phyloP scores from a whole-genome alignment of 1,140 invertebrate species.

The Cephus cinctus region DNA sequence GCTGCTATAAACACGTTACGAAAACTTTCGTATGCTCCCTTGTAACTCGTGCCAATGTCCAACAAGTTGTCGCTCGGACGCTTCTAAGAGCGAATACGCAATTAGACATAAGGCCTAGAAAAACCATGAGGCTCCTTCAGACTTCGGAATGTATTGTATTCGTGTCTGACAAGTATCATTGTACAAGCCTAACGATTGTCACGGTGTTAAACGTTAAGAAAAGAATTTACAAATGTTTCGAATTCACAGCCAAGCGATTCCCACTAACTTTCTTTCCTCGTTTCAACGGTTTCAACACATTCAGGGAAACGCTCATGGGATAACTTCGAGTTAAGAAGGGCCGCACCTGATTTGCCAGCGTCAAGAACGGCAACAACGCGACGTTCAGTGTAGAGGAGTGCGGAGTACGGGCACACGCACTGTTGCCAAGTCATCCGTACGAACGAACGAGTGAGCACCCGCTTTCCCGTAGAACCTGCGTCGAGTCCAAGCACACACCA shows the following conservation, averaged over 20 bases:
- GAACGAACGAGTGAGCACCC: background rate
- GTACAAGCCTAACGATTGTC: too few species aligned
- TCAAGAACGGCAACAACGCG: slow-evolving; percentile 7
- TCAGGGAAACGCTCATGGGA: background rate
- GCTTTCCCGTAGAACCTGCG: slow-evolving; percentile 5
- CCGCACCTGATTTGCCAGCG: slow-evolving; percentile 19
- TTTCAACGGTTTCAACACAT: too few species aligned
- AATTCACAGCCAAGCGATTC: too few species aligned
- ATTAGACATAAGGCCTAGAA: slow-evolving; percentile 15
- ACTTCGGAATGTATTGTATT: too few species aligned
- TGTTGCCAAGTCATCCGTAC: slow-evolving; percentile 16
- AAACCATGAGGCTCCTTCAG: too few species aligned
- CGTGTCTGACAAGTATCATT: too few species aligned
- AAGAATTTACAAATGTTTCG: too few species aligned
- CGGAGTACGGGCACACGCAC: slow-evolving; percentile 11
- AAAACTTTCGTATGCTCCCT: slow-evolving; percentile 11
- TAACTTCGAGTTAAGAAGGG: slow-evolving; percentile 12
- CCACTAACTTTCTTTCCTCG: too few species aligned
- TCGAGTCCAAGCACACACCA: slow-evolving; percentile 3
- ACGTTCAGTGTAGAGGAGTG: slow-evolving; percentile 15
- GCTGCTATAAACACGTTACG: too few species aligned
- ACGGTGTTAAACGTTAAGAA: too few species aligned
- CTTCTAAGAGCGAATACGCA: slow-evolving; percentile 11
- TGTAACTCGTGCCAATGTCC: slow-evolving; percentile 23
- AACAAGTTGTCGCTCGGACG: slow-evolving; percentile 27